Percentiles rank a stretch among this genome's conserved stretches.
Evolutionary conservation across 64 coral and sea anemone genomes (phyloP).

Genomic region (Montipora capricornis): DNA sequence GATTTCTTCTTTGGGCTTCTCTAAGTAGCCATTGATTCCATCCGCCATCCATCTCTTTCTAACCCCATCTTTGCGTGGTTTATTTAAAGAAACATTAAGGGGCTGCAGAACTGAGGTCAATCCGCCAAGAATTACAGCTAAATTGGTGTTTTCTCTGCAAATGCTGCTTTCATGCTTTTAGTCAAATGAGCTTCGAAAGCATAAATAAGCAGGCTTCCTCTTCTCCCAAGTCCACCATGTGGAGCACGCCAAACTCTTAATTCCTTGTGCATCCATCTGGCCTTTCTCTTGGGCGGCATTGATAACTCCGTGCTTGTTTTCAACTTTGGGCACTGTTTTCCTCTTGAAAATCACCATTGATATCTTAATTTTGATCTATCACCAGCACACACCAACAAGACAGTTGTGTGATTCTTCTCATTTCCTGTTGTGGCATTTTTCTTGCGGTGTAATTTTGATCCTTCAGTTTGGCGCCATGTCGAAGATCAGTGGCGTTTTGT

Average conservation of each 20-base stretch:
- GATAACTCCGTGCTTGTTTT: constrained; percentile 46
- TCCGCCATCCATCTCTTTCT: constrained; percentile 28
- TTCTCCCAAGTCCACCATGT: neutral
- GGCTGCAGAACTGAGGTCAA: constrained; percentile 65
- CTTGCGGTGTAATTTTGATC: neutral
- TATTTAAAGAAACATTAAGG: constrained; percentile 33
- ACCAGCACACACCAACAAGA: too few species aligned
- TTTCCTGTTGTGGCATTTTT: too few species aligned
- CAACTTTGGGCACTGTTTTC: constrained; percentile 42
- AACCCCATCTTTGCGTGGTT: constrained; percentile 28
- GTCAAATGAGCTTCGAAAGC: constrained; percentile 53
- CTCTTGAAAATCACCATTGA: constrained; percentile 52
- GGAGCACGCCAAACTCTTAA: constrained; percentile 43
- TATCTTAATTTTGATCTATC: neutral
- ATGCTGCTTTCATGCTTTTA: constrained; percentile 26
- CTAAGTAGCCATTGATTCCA: neutral
- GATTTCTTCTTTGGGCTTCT: constrained; percentile 23
- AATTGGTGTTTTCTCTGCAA: constrained; percentile 21
- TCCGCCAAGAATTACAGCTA: constrained; percentile 34
- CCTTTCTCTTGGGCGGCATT: constrained; percentile 30
- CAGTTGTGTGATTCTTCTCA: too few species aligned
- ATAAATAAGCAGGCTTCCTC: constrained; percentile 53
- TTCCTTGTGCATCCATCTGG: constrained; percentile 38
- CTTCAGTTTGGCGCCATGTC: neutral
- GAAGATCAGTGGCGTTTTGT: constrained; percentile 47